phyloP scores from a whole-genome alignment of 2,888 invertebrate genomes.

The Dryobota labecula region DNA sequence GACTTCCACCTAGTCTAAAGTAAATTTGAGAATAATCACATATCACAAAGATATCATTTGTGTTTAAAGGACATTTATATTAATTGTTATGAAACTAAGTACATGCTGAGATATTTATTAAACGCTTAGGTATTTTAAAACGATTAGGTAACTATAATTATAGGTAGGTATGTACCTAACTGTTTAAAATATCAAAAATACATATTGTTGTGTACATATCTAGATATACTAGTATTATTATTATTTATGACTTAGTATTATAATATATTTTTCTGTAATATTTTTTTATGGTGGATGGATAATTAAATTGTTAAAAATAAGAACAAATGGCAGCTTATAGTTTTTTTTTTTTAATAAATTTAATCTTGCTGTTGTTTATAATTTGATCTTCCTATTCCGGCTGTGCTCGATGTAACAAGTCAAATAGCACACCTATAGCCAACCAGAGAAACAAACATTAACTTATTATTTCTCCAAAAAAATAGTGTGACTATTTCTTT shows the following conservation, averaged over 20 bases:
- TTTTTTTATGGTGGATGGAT: slow-evolving; percentile 5
- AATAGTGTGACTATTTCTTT: background rate
- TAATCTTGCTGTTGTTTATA: slow-evolving; percentile 42
- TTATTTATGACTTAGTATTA: background rate
- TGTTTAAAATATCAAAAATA: slow-evolving; percentile 27
- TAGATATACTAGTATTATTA: slow-evolving; percentile 15
- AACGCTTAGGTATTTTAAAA: slow-evolving; percentile 4
- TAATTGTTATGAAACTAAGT: slow-evolving; percentile 24
- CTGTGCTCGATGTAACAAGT: background rate
- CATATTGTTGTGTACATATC: slow-evolving; percentile 10
- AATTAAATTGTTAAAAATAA: slow-evolving; percentile 16
- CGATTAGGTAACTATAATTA: background rate
- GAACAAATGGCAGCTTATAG: slow-evolving; percentile 16
- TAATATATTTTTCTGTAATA: slow-evolving; percentile 26
- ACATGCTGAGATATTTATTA: slow-evolving; percentile 18
- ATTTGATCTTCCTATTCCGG: slow-evolving; percentile 16
- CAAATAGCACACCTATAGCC: background rate
- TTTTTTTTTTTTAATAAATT: slow-evolving; percentile 40
- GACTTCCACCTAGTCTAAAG: background rate
- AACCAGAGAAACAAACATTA: background rate
- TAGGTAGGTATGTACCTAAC: background rate
- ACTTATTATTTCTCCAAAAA: too few species aligned
- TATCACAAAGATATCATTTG: slow-evolving; percentile 54
- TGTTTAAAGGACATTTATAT: background rate
- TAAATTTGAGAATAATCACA: slow-evolving; percentile 59